Base-by-base conservation (phyloP, 1,140 invertebrate genomes). In the Aradophagus sp. region DNA sequence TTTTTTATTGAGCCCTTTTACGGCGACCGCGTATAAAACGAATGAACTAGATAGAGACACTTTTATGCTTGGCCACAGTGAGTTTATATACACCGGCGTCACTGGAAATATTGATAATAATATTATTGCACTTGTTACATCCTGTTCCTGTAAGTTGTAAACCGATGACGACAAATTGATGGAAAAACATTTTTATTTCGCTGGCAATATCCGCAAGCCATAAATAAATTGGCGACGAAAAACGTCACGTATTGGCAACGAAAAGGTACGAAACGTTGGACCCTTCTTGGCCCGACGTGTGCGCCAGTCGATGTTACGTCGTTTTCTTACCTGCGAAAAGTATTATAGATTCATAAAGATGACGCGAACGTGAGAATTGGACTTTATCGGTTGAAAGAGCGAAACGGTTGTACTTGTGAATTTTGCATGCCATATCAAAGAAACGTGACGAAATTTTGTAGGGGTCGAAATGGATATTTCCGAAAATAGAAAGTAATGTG, bases 111-210 rank as follows among this genome's bases (percentile, higher is more conserved):
- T 73, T 73, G 69, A 73, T 73, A 73, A 73, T 73, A 73, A 62
- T 58, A 62, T 67, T 73, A 73, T 66, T 73, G 56, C 62, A 67
- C 69, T 73, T 73, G 69, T 73, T 73, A 73, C 69, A 52, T 67
- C 62, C 13, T 61, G 62, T 66, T 53, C 39, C 32, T 58, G 38
- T 59, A 63, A 58, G 52, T 58, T 70, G 59, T 63, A 58, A 63
- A 53, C 39, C 10, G 53, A 70, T 58, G 52, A 70, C 58, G 59
- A 50, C 38, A 55, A 59, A 71, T 65, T 59, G 53, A 65, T 65
- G 39, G 52, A 47, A 50, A 65, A 65, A 61, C 52, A 53, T 31
- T 59, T 71, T 59, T 59, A 71, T 65, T 65, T 53, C 13, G 35
- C 13, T 27, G 14, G 36, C 14, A 35, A 45, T 65, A 50, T 36